Evolutionary conservation across 2,797 vertebrate species (phyloP).

Genomic region (Furcifer pardalis): DNA sequence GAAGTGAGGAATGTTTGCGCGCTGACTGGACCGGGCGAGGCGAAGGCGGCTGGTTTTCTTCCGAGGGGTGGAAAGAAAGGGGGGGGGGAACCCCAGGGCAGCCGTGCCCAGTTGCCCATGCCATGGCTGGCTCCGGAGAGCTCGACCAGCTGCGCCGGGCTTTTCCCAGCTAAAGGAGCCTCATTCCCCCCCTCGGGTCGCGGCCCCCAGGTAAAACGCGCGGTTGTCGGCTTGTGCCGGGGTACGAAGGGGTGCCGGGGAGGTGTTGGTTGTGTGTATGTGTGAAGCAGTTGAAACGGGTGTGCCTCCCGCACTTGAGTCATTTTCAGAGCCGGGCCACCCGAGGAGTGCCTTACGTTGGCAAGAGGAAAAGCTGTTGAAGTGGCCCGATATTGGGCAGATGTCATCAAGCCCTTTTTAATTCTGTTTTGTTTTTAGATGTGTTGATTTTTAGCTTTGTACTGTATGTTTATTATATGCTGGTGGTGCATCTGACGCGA

Average conservation of each 20-base stretch:
- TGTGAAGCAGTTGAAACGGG: no score
- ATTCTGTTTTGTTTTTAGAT: no score
- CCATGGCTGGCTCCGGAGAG: constrained; percentile 41
- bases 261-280: neutral
- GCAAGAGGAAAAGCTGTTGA: no score
- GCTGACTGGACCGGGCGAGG: constrained; percentile 1
- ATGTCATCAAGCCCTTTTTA: no score
- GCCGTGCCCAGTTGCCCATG: constrained; percentile 37
- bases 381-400: no score
- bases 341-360: no score
- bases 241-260: neutral
- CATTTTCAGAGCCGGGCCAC: neutral
- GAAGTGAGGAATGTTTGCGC: constrained; percentile 81
- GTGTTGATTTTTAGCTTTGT: no score
- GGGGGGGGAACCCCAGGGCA: neutral
- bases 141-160: neutral
- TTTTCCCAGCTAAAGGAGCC: constrained; percentile 34
- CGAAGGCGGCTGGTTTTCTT: constrained; percentile 53
- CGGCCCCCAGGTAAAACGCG: constrained; percentile 60
- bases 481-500: no score
- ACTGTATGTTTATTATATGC: no score
- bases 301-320: neutral
- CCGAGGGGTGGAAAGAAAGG: neutral
- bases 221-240: neutral
- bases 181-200: constrained; percentile 31